Conservation (phyloP, 2,113 vertebrate species). For the Camelus dromedarius region DNA sequence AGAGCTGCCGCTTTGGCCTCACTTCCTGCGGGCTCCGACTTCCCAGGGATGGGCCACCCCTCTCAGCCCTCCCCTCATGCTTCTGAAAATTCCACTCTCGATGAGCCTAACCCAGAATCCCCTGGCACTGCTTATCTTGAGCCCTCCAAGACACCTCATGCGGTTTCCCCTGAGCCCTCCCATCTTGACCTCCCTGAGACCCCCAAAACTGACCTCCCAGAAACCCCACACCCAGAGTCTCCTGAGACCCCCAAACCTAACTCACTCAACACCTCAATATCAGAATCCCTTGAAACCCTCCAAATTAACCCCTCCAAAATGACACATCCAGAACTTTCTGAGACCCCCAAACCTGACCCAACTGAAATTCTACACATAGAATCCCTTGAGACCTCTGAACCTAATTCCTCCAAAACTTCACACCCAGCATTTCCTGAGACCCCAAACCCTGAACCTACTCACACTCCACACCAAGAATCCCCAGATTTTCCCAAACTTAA, state of each 20-base stretch:
- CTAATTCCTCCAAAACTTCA: neutral
- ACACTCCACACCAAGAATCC: neutral
- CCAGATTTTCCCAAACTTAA: neutral
- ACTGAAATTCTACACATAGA: neutral
- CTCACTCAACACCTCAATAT: neutral
- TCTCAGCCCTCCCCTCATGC: neutral
- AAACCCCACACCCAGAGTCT: neutral
- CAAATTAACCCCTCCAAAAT: neutral
- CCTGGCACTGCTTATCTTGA: neutral
- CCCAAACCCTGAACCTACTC: neutral
- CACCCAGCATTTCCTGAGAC: neutral
- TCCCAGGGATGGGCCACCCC: neutral
- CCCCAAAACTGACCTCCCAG: neutral
- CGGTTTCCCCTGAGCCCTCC: neutral
- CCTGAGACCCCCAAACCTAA: neutral
- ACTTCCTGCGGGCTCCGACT: neutral
- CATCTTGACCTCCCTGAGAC: neutral
- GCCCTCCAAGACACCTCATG: neutral
- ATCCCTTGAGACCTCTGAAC: neutral
- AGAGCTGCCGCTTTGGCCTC: neutral
- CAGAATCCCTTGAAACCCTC: neutral
- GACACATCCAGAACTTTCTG: neutral
- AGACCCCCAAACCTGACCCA: neutral
- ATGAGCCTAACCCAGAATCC: neutral
- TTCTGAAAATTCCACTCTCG: conserved; percentile 9